Evolutionary conservation across 2,113 vertebrate species (phyloP).

Genomic region (Equus przewalskii): DNA sequence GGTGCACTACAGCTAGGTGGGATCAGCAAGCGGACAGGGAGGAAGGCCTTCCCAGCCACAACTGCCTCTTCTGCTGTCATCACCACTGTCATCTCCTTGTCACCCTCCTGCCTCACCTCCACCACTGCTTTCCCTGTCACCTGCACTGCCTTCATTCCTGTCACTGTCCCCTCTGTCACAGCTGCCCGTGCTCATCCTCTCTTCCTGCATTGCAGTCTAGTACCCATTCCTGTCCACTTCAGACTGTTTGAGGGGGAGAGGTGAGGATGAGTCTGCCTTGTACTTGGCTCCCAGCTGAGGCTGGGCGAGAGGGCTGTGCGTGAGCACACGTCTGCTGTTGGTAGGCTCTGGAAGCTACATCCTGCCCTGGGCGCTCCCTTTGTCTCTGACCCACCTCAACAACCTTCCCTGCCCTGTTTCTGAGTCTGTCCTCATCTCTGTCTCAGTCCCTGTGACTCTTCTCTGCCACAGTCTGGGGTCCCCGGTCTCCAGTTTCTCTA

Average conservation of each 20-base stretch:
- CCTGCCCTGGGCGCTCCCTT: neutral
- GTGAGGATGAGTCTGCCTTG: neutral
- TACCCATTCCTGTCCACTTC: rapidly evolving
- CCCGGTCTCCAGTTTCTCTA: neutral
- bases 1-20: neutral
- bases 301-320: neutral
- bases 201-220: rapidly evolving
- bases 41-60: neutral
- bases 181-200: neutral
- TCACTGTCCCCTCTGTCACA: neutral
- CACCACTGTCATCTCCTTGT: neutral
- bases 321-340: rapidly evolving
- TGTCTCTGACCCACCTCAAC: neutral
- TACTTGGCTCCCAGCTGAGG: rapidly evolving
- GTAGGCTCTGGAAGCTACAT: neutral
- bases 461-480: neutral
- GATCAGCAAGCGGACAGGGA: neutral
- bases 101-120: neutral
- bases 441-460: neutral
- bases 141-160: rapidly evolving
- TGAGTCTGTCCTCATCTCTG: neutral
- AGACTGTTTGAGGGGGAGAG: neutral
- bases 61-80: neutral
- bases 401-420: neutral
- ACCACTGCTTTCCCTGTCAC: neutral